Evolutionary conservation across 2,113 vertebrate species (phyloP).

Genomic region (Bufo bufo): DNA sequence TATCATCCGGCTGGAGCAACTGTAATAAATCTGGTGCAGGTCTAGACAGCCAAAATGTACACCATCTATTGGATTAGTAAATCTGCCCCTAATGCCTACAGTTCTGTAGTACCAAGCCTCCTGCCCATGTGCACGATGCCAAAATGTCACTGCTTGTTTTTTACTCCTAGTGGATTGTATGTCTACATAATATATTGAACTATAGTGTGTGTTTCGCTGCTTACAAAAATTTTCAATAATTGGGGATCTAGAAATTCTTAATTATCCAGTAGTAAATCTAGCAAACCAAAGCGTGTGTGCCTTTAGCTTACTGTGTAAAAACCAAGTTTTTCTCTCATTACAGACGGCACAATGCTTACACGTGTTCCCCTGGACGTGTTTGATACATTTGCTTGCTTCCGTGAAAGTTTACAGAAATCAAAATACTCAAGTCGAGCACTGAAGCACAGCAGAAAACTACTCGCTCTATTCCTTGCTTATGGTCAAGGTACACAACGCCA

Average conservation of each 20-base stretch:
- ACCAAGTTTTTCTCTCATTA: constrained; percentile 52
- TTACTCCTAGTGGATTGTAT: not conserved
- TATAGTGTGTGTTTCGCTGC: not conserved
- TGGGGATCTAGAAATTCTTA: not conserved
- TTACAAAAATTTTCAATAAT: not conserved
- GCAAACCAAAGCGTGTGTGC: not conserved
- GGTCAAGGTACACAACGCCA: constrained; percentile 78
- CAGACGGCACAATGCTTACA: constrained; percentile 74
- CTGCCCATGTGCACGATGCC: not conserved
- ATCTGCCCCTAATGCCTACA: too few species aligned
- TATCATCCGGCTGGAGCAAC: too few species aligned
- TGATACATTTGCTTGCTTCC: constrained; percentile 83
- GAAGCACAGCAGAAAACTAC: constrained; percentile 84
- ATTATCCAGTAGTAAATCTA: not conserved
- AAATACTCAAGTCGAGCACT: constrained; percentile 75
- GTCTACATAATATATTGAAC: not conserved
- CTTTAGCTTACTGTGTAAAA: not conserved
- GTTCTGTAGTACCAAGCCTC: too few species aligned
- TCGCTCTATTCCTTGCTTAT: constrained; percentile 80
- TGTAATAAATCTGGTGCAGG: too few species aligned
- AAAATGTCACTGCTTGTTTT: not conserved
- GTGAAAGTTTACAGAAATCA: constrained; percentile 77
- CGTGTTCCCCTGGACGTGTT: constrained; percentile 85
- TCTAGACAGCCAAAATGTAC: too few species aligned
- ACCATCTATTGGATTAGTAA: too few species aligned